These are phyloP conservation scores for Centrocercus urophasianus DNA, from an alignment of 2,113 vertebrate species.

Conservation along the genomic window DNA sequence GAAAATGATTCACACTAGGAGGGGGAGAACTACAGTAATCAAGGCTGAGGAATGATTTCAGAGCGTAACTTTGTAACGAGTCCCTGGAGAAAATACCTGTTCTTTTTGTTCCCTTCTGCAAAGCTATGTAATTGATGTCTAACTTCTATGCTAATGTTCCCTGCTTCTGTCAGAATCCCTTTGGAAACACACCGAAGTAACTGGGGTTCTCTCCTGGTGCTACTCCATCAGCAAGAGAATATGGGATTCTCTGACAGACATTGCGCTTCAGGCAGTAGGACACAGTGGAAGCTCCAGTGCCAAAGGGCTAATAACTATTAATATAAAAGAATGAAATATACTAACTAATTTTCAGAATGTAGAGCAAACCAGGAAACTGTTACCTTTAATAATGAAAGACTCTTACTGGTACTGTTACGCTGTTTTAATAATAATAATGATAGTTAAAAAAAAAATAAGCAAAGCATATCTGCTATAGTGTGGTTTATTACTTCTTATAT, in stretches of 20 bases:
- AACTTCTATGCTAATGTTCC: constrained; percentile 36
- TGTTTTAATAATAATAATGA: not conserved
- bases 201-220: not conserved
- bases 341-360: not conserved
- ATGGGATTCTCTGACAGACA: not conserved
- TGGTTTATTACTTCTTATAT: not conserved
- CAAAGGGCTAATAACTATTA: constrained; percentile 35
- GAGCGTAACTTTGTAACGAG: constrained; percentile 32
- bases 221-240: not conserved
- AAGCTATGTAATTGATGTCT: constrained; percentile 55
- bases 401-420: not conserved
- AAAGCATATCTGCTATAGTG: not conserved
- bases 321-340: not conserved
- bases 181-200: constrained; percentile 38
- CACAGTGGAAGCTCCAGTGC: not conserved
- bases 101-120: constrained; percentile 51
- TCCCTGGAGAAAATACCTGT: constrained; percentile 37
- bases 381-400: not conserved
- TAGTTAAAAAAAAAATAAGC: not conserved
- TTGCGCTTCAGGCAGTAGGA: not conserved
- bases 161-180: constrained; percentile 30
- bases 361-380: not conserved
- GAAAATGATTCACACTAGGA: not conserved
- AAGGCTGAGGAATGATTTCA: constrained; percentile 49
- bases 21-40: not conserved